Evolutionary conservation across 2,888 invertebrate genomes (phyloP).

Genomic region (Parnassius smintheus): DNA sequence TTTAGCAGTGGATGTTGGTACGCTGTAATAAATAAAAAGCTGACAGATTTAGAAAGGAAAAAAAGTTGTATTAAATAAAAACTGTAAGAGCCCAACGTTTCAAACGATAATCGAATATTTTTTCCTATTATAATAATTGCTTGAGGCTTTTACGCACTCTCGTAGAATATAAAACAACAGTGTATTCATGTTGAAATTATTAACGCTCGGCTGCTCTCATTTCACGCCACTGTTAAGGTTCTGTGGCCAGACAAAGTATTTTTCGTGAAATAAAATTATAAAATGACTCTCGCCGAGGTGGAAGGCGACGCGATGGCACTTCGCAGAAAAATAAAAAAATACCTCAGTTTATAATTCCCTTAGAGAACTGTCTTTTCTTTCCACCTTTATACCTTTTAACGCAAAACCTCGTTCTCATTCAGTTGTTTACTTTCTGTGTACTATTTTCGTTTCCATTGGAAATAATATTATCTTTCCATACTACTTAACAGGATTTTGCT

Average conservation of each 20-base stretch:
- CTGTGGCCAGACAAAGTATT: conserved; percentile 13
- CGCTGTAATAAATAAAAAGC: no score
- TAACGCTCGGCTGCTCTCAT: conserved; percentile 19
- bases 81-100: no score
- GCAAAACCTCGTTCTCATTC: conserved; percentile 3
- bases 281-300: conserved; percentile 14
- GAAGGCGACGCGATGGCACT: conserved; percentile 7
- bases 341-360: conserved; percentile 20
- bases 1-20: no score
- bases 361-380: conserved; percentile 21
- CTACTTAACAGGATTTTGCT: conserved; percentile 25
- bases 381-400: conserved; percentile 18
- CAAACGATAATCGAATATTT: conserved; percentile 1
- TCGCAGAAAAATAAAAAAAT: conserved; percentile 8
- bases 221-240: conserved; percentile 19
- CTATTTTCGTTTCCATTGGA: conserved; percentile 18
- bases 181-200: conserved; percentile 22
- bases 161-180: conserved; percentile 9
- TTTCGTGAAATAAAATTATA: conserved; percentile 5
- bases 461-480: conserved; percentile 26
- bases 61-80: no score
- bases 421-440: conserved; percentile 14
- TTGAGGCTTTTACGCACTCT: conserved; percentile 22
- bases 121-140: conserved; percentile 17
- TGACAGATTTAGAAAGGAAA: no score